Base-by-base conservation (phyloP, 2,888 invertebrate genomes). In the Calliopum simillimum region DNA sequence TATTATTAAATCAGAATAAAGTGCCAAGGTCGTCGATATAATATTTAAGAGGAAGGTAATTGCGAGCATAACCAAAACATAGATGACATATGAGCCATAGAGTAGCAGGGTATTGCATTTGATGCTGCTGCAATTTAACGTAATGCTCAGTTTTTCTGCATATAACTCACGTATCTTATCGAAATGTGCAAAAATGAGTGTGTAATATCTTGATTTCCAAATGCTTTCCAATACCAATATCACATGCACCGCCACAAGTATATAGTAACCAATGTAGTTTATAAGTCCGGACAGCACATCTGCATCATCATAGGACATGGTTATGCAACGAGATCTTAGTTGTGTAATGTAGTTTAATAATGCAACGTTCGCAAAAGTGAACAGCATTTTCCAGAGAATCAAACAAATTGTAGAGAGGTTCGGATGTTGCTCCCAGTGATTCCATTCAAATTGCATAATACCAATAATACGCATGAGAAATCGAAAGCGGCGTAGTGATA, bases 1-100 rank as follows among this genome's bases (percentile, higher is more conserved):
- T 1, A 78, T 16, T 3, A 76, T 71, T 0, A 79, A 1, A 47
- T 80, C 81, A 12, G 81, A 81, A 64, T 79, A 81, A n/a, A 70
- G 16, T 2, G 67, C 70, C 13, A 59, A 14, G 23, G 53, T 53
- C 6, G 53, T 19, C 1, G 13, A 8, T 19, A 21, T 53, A 1
- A 53, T 13, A 4, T 23, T 23, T 12, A 23, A 6, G 13, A 53
- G 13, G 2, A 23, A 19, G 23, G 23, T 53, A 21, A 53, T 12
- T n/a, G 19, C 5, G 21, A 23, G 16, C 13, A 23, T 53, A 14
- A 53, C 21, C 19, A 23, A 23, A 2, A 23, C 53, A 5, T 23
- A 23, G 23, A 53, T 23, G 21, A 16, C 23, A 23, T 11, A 53
- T 14, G 19, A 23, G 13, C 12, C 53, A 53, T 53, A 23, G 2